Evolutionary conservation across 2,888 invertebrate genomes (phyloP).

Genomic region (Willowsia nigromaculata): DNA sequence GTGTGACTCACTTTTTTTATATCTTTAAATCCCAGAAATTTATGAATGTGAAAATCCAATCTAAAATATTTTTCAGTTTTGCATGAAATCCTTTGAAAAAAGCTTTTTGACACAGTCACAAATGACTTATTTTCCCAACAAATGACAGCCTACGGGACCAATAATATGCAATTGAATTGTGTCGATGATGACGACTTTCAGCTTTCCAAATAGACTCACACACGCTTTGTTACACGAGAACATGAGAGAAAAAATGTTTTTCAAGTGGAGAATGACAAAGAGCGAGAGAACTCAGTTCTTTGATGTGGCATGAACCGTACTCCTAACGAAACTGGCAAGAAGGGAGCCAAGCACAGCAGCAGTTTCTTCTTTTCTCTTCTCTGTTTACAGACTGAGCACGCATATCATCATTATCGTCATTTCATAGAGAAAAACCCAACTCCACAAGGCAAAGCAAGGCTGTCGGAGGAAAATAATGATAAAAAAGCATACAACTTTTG

Average conservation of each 20-base stretch:
- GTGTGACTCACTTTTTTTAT: not conserved
- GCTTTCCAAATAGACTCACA: not conserved
- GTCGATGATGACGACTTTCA: not conserved
- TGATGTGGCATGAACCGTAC: conserved; percentile 41
- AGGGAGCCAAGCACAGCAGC: conserved; percentile 22
- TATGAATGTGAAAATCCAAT: not conserved
- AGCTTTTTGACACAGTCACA: not conserved
- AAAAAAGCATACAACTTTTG: not conserved
- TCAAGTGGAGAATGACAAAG: not conserved
- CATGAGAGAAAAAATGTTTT: not conserved
- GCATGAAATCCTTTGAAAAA: not conserved
- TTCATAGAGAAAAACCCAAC: not conserved
- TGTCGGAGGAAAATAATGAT: conserved; percentile 6
- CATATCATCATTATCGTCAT: conserved; percentile 42
- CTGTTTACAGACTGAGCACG: conserved; percentile 39
- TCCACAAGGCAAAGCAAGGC: conserved; percentile 6
- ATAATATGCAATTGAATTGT: not conserved
- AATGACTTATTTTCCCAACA: not conserved
- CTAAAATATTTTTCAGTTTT: not conserved
- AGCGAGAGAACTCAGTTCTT: not conserved
- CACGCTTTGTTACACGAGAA: not conserved
- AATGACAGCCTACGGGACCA: not conserved
- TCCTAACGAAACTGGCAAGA: conserved; percentile 40
- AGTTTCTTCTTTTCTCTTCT: conserved; percentile 2
- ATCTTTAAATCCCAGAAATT: too few relatives aligned